Conservation (phyloP, 2,797 vertebrate species). For the Falco peregrinus region DNA sequence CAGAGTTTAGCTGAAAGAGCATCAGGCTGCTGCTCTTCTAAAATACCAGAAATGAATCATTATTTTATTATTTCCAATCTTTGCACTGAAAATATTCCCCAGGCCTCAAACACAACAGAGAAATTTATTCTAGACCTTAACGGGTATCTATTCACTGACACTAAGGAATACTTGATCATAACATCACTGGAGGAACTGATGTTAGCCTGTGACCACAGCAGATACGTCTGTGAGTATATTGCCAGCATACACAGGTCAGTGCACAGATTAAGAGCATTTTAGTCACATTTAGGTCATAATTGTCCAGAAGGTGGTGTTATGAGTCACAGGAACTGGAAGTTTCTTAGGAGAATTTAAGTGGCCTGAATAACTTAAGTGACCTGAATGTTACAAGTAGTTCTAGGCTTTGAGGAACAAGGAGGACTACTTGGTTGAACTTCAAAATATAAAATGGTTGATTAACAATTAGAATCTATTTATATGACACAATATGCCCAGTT, state of each 20-base stretch:
- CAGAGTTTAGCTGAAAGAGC: neutral
- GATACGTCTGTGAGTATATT: neutral
- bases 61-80: neutral
- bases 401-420: neutral
- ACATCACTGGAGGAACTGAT: neutral
- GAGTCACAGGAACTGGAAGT: constrained; percentile 42
- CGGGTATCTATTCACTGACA: neutral
- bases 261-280: neutral
- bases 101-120: neutral
- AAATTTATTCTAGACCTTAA: neutral
- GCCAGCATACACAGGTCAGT: neutral
- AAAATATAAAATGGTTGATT: neutral
- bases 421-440: neutral
- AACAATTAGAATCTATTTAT: neutral
- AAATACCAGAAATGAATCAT: constrained; percentile 63
- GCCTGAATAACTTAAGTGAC: neutral
- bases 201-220: neutral
- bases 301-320: constrained; percentile 26
- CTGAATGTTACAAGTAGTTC: neutral
- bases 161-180: neutral
- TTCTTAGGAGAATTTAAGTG: neutral
- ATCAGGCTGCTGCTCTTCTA: neutral
- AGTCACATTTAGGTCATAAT: constrained; percentile 36
- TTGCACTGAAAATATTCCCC: neutral
- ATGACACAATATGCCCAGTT: neutral